Conservation (phyloP, 2,113 vertebrate species). For the Rhinolophus sinicus region DNA sequence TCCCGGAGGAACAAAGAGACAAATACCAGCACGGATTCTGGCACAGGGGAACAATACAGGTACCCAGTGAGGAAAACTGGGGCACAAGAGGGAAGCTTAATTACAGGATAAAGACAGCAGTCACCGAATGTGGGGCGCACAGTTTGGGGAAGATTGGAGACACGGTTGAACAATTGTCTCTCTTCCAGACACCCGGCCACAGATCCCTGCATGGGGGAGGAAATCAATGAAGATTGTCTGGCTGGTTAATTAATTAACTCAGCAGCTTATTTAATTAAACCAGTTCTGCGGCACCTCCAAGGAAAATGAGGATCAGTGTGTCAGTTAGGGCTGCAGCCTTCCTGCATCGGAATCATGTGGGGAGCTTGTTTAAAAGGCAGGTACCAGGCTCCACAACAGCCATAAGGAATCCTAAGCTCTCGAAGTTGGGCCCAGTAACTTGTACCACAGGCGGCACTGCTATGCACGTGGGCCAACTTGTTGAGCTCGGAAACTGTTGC, state of each 20-base stretch:
- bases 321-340: background rate
- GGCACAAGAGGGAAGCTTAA: background rate
- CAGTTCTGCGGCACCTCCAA: background rate
- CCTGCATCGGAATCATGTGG: rapidly evolving
- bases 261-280: background rate
- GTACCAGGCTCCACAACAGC: background rate
- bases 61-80: conserved; percentile 19
- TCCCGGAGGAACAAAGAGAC: background rate
- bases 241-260: background rate
- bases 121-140: background rate
- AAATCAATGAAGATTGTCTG: background rate
- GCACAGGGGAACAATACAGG: background rate
- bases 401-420: background rate
- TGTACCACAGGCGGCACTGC: background rate
- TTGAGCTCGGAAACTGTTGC: background rate
- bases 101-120: conserved; percentile 43
- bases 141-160: background rate
- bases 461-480: background rate
- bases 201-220: background rate
- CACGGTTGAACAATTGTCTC: background rate
- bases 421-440: background rate
- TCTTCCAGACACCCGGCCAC: background rate
- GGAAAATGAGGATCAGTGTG: background rate
- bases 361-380: background rate
- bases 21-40: background rate